phyloP scores from a whole-genome alignment of 92 coral and sea anemone species.

The Muricea muricata region DNA sequence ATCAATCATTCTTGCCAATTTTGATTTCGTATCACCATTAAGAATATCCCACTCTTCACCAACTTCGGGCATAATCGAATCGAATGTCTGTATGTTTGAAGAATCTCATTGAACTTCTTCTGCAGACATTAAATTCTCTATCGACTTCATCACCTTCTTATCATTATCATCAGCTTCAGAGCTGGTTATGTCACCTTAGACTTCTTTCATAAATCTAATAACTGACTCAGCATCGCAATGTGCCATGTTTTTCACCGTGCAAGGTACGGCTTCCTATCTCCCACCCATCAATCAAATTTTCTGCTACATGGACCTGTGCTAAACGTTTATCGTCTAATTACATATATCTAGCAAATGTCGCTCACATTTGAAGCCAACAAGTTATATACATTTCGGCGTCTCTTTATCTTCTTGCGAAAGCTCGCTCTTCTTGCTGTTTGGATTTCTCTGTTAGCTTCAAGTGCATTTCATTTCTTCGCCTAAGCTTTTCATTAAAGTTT shows the following conservation, averaged over 20 bases:
- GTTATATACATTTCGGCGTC: too few species aligned
- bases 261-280: conserved; percentile 22
- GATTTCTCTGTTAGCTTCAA: too few species aligned
- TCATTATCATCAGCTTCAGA: neutral
- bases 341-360: too few species aligned
- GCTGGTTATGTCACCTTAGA: conserved; percentile 17
- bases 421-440: too few species aligned
- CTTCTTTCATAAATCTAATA: conserved; percentile 24
- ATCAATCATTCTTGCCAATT: conserved; percentile 30
- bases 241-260: conserved; percentile 38
- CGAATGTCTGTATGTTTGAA: too few species aligned
- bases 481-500: too few species aligned
- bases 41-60: conserved; percentile 35
- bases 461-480: too few species aligned
- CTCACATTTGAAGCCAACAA: conserved; percentile 39
- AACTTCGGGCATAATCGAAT: conserved; percentile 39
- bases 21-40: conserved; percentile 8
- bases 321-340: conserved; percentile 28
- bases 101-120: too few species aligned
- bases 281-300: conserved; percentile 35
- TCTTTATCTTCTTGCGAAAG: too few species aligned
- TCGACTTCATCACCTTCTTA: too few species aligned
- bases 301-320: conserved; percentile 52
- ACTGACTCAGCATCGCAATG: too few species aligned
- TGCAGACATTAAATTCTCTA: too few species aligned